Evolutionary conservation across 2,888 invertebrate species (phyloP).

Genomic region (Andrena marginata): DNA sequence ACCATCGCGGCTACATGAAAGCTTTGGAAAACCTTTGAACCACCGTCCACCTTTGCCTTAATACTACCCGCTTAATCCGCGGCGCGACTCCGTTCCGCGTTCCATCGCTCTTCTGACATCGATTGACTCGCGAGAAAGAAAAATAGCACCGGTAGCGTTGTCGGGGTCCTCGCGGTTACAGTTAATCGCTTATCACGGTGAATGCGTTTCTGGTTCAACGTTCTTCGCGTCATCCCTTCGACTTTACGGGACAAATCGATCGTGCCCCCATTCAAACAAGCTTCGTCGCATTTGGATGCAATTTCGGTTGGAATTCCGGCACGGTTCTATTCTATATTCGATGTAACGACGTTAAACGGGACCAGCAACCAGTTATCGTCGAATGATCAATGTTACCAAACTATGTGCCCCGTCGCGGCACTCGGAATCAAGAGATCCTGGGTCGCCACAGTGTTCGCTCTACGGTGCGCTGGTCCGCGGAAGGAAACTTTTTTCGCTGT

Average conservation of each 20-base stretch:
- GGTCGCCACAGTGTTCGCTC: constrained; percentile 63
- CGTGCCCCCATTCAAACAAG: constrained; percentile 45
- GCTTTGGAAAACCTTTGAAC: constrained; percentile 75
- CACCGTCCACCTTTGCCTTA: constrained; percentile 54
- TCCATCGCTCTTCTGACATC: not conserved
- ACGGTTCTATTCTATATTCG: constrained; percentile 80
- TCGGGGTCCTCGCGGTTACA: not conserved
- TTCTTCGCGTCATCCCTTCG: constrained; percentile 43
- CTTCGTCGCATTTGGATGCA: constrained; percentile 73
- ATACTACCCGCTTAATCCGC: constrained; percentile 23
- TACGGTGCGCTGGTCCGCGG: constrained; percentile 14
- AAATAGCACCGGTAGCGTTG: not conserved
- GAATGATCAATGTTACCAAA: constrained; percentile 80
- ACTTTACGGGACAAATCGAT: constrained; percentile 65
- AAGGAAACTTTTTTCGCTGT: not conserved
- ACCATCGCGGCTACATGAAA: constrained; percentile 70
- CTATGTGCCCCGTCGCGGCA: constrained; percentile 71
- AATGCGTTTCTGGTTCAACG: not conserved
- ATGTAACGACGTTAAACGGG: constrained; percentile 61
- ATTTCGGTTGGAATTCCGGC: constrained; percentile 78
- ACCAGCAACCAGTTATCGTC: constrained; percentile 42
- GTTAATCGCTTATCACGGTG: constrained; percentile 3
- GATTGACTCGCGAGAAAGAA: not conserved
- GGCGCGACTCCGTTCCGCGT: not conserved
- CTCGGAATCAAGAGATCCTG: constrained; percentile 71